phyloP scores from a whole-genome alignment of 2,797 vertebrate genomes.

The Microchirus variegatus region DNA sequence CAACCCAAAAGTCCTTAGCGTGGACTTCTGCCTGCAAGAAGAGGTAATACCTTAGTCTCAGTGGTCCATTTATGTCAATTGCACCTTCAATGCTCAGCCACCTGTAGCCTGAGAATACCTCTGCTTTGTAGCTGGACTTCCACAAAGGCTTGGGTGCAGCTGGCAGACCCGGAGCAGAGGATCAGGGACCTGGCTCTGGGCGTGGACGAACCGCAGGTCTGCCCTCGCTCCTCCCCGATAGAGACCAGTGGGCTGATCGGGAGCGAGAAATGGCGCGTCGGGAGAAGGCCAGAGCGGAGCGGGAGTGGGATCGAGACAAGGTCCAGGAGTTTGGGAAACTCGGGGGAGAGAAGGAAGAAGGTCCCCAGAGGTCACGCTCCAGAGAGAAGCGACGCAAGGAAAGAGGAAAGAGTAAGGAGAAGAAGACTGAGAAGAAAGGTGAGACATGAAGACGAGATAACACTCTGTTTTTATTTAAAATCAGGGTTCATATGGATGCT shows the following conservation, averaged over 20 bases:
- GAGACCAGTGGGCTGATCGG: constrained; percentile 90
- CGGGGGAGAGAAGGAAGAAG: constrained; percentile 82
- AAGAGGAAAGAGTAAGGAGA: constrained; percentile 90
- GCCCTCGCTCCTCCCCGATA: constrained; percentile 76
- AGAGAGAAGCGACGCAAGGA: constrained; percentile 88
- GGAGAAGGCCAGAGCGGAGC: constrained; percentile 86
- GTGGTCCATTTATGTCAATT: neutral
- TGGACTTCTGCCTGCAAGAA: constrained; percentile 91
- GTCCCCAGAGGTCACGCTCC: constrained; percentile 81
- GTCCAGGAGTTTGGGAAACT: constrained; percentile 82
- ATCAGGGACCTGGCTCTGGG: constrained; percentile 61
- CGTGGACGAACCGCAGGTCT: constrained; percentile 66
- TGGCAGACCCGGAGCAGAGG: constrained; percentile 71
- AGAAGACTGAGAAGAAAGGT: constrained; percentile 92
- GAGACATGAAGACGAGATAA: constrained; percentile 2
- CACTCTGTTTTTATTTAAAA: too few relatives aligned
- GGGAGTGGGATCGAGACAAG: constrained; percentile 94
- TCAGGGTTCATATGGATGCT: too few relatives aligned
- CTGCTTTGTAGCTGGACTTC: constrained; percentile 85
- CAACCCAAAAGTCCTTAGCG: constrained; percentile 91
- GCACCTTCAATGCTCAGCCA: neutral
- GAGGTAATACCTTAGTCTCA: constrained; percentile 77
- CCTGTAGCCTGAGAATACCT: constrained; percentile 7
- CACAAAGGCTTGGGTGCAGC: constrained; percentile 83
- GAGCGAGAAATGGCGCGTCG: constrained; percentile 92